A percentile compares a stretch with the other conserved stretches of the same genome.
These are phyloP conservation scores for Anthopleura xanthogrammica DNA, from an alignment of 92 coral and sea anemone genomes.

Conservation along the genomic window DNA sequence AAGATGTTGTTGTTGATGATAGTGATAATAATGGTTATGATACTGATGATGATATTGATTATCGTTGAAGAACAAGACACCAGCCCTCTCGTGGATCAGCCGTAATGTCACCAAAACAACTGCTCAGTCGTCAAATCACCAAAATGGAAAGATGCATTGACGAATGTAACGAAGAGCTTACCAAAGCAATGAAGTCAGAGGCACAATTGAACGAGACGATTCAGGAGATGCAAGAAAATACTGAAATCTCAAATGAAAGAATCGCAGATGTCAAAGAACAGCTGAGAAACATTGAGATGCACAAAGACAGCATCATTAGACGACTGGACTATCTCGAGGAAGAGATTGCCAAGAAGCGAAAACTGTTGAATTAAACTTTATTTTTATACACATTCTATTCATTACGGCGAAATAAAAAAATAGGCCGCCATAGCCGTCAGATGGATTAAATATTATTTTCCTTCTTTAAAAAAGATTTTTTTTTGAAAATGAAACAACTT, in stretches of 20 bases:
- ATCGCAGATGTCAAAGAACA: conserved; percentile 65
- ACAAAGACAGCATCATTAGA: conserved; percentile 71
- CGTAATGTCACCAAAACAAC: conserved; percentile 80
- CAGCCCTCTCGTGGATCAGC: conserved; percentile 9
- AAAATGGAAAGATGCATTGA: conserved; percentile 82
- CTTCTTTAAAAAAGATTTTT: background rate
- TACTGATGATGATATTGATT: background rate
- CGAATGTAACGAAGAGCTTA: conserved; percentile 75
- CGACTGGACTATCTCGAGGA: conserved; percentile 83
- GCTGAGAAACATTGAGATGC: conserved; percentile 73
- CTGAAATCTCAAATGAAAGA: conserved; percentile 60
- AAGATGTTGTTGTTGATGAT: too few species aligned
- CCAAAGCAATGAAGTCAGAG: conserved; percentile 84
- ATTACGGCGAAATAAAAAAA: background rate
- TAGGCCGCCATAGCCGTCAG: background rate
- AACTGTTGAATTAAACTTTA: conserved; percentile 42
- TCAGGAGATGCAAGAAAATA: conserved; percentile 51
- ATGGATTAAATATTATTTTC: background rate
- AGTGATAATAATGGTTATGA: too few species aligned
- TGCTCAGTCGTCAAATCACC: conserved; percentile 76
- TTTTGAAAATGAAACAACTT: too few species aligned
- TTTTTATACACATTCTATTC: background rate
- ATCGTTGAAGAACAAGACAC: background rate
- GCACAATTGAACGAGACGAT: conserved; percentile 65
- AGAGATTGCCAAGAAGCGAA: conserved; percentile 78